A percentile compares a stretch with the other conserved stretches of the same genome.
These are phyloP conservation scores for Malurus splendens DNA, from an alignment of 2,797 vertebrate genomes.

Conservation along the genomic window DNA sequence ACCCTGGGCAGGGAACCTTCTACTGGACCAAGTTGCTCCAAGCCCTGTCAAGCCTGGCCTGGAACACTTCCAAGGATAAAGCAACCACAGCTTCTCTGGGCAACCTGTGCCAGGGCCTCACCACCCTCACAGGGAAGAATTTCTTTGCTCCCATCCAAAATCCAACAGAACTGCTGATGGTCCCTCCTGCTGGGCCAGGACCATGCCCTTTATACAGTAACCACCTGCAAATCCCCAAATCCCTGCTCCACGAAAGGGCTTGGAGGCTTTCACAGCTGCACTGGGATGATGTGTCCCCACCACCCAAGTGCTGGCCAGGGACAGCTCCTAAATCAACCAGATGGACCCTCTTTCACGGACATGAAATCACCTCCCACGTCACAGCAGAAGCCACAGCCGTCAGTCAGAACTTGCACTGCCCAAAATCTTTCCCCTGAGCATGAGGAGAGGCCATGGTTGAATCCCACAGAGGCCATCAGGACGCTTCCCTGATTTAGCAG, in stretches of 20 bases:
- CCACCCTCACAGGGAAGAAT: neutral
- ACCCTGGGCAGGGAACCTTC: neutral
- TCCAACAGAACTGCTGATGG: neutral
- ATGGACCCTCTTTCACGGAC: accelerated
- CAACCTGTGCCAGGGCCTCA: neutral
- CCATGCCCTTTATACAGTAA: neutral
- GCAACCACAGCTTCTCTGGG: neutral
- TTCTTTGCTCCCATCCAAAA: neutral
- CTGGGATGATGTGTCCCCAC: neutral
- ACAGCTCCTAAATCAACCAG: neutral
- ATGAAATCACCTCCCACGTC: neutral
- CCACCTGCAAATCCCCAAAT: neutral
- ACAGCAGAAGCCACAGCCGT: neutral
- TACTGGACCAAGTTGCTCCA: neutral
- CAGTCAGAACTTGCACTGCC: neutral
- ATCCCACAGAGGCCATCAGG: neutral
- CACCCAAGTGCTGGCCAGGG: neutral
- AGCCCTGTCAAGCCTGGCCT: neutral
- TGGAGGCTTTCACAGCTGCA: accelerated
- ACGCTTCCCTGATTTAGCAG: accelerated
- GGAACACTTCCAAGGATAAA: neutral
- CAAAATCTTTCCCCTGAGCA: neutral
- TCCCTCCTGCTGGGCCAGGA: neutral
- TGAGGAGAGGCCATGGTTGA: accelerated
- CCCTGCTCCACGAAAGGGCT: neutral